Evolutionary conservation across 2,888 invertebrate genomes (phyloP), one percentile per base, ranked within the genome.

Genomic region (Macrosoma leucophasiata): DNA sequence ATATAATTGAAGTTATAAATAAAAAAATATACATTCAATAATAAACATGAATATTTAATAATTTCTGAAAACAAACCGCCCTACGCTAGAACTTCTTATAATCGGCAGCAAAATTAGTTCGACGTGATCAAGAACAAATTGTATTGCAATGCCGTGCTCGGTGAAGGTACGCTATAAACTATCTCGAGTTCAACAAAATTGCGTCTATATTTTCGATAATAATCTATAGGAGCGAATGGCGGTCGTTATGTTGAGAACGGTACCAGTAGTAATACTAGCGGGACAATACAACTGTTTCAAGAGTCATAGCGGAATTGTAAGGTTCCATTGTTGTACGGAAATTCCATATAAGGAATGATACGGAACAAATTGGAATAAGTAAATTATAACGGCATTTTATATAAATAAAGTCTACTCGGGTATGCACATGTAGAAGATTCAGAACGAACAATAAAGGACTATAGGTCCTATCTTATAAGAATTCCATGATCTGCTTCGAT

Each of bases 261-360:
- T 62, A 72, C 61, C 50, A 51, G 62, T 72, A 68, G 72, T 74
- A 68, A 51, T 51, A 50, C 49, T 73, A 75, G 73, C 74, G 74
- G 76, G 69, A 72, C 55, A 58, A 53, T 47, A 44, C 60, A 67
- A 66, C 70, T 64, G 65, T 68, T 68, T 56, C 57, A 57, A 63
- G 58, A 64, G 51, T 50, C 44, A 54, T 55, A 64, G 52, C 55
- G 56, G 54, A 41, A 43, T 41, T 43, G 27, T 32, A 34, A 39
- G 31, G 33, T 36, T 39, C 38, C 34, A 43, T 44, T 40, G 41
- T 40, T 35, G 28, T 23, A 35, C 34, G 12, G 35, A 30, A 36
- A 42, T 33, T 33, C 42, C 41, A 41, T 32, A 39, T 43, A 33
- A 37, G 35, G 37, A 35, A 29, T 33, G 30, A 32, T 33, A 39